Base-by-base conservation (phyloP, 2,888 invertebrate species). In the Chalcosyrphus nemorum region DNA sequence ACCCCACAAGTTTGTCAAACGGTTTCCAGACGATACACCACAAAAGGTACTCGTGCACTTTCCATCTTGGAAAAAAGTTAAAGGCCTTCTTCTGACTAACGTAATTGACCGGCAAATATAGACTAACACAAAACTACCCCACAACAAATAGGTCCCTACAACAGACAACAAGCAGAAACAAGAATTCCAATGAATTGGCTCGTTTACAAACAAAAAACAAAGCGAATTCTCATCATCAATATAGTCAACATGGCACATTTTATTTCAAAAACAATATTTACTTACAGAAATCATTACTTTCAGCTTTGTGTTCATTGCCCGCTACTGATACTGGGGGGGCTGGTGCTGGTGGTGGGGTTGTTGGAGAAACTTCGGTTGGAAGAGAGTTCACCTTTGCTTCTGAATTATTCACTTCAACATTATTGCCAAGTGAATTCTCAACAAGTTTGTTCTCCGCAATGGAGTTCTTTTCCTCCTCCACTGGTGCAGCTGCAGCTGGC, bases 231-330 rank as follows among this genome's bases (percentile, higher is more conserved):
- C 41, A n/a, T n/a, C n/a, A n/a, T n/a, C 52, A 24, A 41, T 9
- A 9, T 43, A 35, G 38, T 4, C 27, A 35, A 71, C 41, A 56
- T 45, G 56, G 21, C 17, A 41, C 0, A 65, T 56, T 35, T 72
- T 52, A 65, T 65, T 72, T 6, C 19, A 29, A 24, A n/a, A 21
- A 9, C 24, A 54, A 56, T 19, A 19, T 35, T 45, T 54, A 84
- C 84, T 84, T 75, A 84, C 84, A 80, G 54, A 76, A 76, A 81
- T 86, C 80, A 76, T 86, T 86, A 63, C 71, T 81, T 76, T 86
- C 81, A 38, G 76, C 65, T 76, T 81, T 76, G 41, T 66, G 76
- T 11, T 86, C 81, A 15, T 63, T 86, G 24, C 74, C 84, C 74
- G 80, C 74, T 66, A 72, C 71, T 54, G 76, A 11, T 17, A 81